These are phyloP conservation scores for Heliconius cydno DNA, from an alignment of 2,888 invertebrate species.

Conservation along the genomic window DNA sequence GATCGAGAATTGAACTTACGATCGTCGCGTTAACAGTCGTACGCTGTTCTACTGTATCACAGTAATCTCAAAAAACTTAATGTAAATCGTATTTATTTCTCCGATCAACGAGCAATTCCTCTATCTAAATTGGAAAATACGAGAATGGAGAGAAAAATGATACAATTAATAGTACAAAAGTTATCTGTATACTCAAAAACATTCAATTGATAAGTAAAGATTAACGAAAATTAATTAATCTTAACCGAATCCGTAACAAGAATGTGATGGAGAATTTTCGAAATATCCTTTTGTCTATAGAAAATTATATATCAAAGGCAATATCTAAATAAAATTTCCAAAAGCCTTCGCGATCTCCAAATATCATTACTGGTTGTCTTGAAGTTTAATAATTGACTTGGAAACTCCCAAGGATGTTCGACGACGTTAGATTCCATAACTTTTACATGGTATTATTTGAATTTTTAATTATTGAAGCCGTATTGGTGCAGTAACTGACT, in stretches of 20 bases:
- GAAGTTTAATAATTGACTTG: conserved; percentile 39
- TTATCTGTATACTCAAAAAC: too few species aligned
- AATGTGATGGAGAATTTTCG: not conserved
- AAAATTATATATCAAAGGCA: conserved; percentile 15
- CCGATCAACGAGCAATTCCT: too few species aligned
- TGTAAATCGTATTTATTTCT: too few species aligned
- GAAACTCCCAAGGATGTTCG: conserved; percentile 27
- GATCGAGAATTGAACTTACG: too few species aligned
- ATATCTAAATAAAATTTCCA: conserved; percentile 30
- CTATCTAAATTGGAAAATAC: too few species aligned
- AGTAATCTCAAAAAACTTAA: too few species aligned
- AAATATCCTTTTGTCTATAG: conserved; percentile 21
- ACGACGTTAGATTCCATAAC: not conserved
- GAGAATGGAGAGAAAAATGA: too few species aligned
- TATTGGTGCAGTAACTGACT: not conserved
- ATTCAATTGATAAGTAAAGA: not conserved
- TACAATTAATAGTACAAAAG: too few species aligned
- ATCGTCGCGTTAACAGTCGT: too few species aligned
- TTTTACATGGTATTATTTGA: conserved; percentile 8
- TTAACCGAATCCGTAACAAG: not conserved
- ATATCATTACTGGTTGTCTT: conserved; percentile 33
- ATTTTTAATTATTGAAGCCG: not conserved
- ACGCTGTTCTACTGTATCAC: too few species aligned
- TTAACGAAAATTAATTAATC: not conserved
- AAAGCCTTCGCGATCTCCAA: conserved; percentile 34